Conservation (phyloP, 2,113 vertebrate genomes). For the Nannospalax galili region DNA sequence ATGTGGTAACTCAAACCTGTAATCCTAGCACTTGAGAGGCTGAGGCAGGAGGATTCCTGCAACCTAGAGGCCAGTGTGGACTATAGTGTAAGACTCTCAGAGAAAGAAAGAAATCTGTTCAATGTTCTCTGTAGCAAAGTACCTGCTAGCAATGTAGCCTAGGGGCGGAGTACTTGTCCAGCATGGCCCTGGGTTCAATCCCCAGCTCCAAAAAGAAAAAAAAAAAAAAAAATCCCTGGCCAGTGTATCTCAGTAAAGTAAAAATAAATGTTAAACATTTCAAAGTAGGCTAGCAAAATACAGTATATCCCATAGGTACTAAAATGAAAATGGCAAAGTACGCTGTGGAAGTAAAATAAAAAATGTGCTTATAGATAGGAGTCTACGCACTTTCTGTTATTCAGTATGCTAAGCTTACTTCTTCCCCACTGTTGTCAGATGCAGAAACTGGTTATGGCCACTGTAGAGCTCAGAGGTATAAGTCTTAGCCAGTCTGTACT, state of each 20-base stretch:
- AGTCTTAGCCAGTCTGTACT: neutral
- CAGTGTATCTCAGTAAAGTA: neutral
- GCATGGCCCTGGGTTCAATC: neutral
- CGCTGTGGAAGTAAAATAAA: neutral
- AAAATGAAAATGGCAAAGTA: slow-evolving; percentile 37
- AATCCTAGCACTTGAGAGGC: too few species aligned
- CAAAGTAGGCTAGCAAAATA: slow-evolving; percentile 8
- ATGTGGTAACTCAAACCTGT: too few species aligned
- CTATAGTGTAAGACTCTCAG: too few species aligned
- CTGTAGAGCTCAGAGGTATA: neutral
- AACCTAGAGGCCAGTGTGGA: too few species aligned
- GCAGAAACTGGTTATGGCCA: neutral
- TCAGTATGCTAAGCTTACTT: slow-evolving; percentile 24
- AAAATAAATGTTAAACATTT: slow-evolving; percentile 41
- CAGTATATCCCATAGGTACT: neutral
- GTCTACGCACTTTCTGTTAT: slow-evolving; percentile 23
- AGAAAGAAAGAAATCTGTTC: neutral
- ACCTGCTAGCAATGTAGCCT: neutral
- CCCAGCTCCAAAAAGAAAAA: neutral
- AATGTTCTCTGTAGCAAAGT: neutral
- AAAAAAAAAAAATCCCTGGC: neutral
- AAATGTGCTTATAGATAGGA: neutral
- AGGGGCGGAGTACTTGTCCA: neutral
- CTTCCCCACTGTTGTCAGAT: slow-evolving; percentile 34
- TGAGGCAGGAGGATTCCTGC: too few species aligned